A percentile compares a stretch with the other conserved stretches of the same genome.
Conservation (phyloP, 2,888 invertebrate species). For the Hetaerina titia region DNA sequence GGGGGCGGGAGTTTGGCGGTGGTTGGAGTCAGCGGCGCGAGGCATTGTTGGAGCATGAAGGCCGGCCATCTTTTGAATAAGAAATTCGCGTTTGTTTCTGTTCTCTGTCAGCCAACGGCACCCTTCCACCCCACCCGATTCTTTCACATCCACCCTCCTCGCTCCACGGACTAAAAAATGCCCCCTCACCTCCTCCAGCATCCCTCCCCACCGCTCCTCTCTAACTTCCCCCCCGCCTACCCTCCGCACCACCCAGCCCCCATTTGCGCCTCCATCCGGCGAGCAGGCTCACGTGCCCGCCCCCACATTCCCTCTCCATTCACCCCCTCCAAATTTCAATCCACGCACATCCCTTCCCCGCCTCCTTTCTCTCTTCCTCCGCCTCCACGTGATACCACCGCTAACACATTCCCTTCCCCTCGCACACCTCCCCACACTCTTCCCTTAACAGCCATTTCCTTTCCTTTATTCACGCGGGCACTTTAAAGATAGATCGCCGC, state of each 20-base stretch:
- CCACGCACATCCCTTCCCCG: neutral
- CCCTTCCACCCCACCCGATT: neutral
- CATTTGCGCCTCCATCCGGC: neutral
- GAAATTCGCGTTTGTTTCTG: conserved; percentile 44
- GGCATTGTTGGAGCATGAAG: neutral
- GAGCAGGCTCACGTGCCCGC: neutral
- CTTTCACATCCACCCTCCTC: neutral
- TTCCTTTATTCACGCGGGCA: conserved; percentile 1
- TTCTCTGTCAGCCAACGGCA: conserved; percentile 37
- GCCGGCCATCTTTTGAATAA: conserved; percentile 49
- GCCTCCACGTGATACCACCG: neutral
- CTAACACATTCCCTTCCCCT: neutral
- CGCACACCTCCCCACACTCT: neutral
- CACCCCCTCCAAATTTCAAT: neutral
- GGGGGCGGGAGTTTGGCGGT: neutral
- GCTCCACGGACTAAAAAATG: neutral
- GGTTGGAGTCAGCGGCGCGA: neutral
- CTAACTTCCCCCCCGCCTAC: too few relatives aligned
- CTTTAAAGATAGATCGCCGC: conserved; percentile 46
- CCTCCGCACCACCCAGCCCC: neutral
- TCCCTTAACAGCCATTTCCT: neutral
- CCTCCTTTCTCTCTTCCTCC: neutral
- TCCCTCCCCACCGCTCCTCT: neutral
- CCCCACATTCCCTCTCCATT: neutral
- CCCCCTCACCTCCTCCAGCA: neutral